Evolutionary conservation across 2,888 invertebrate species (phyloP).

Genomic region (Hypsopygia costalis): DNA sequence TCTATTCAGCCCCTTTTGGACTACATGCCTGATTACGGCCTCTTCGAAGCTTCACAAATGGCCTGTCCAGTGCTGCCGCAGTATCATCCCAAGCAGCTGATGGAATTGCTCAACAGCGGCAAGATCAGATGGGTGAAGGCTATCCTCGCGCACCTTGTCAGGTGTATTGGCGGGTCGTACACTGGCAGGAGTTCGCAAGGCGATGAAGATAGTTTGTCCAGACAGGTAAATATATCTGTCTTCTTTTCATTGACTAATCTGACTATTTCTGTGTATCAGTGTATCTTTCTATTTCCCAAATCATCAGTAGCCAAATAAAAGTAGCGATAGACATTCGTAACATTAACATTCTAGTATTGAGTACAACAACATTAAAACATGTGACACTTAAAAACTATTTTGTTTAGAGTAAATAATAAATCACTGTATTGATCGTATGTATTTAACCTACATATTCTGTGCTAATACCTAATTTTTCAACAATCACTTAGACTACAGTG

Average conservation of each 20-base stretch:
- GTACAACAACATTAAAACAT: no score
- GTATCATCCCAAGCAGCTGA: constrained; percentile 99
- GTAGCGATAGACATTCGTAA: no score
- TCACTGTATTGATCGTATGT: no score
- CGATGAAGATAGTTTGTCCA: constrained; percentile 82
- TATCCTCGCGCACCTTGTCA: constrained; percentile 96
- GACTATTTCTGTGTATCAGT: background rate
- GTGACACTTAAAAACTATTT: no score
- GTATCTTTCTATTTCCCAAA: background rate
- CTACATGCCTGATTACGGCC: constrained; percentile 95
- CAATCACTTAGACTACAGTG: background rate
- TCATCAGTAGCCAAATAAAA: constrained; percentile 4
- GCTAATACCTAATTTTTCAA: no score
- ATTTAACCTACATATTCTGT: no score
- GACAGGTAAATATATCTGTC: constrained; percentile 56
- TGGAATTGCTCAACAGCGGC: constrained; percentile 98
- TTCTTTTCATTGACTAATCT: background rate
- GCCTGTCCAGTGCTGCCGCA: constrained; percentile 99
- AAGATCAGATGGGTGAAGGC: constrained; percentile 99
- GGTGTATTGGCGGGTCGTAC: constrained; percentile 85
- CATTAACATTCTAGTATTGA: no score
- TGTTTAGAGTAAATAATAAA: no score
- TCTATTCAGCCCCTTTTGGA: constrained; percentile 78
- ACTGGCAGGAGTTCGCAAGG: constrained; percentile 72
- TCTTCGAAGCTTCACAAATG: constrained; percentile 98